phyloP scores from a whole-genome alignment of 2,113 vertebrate species.

The Zeus faber region DNA sequence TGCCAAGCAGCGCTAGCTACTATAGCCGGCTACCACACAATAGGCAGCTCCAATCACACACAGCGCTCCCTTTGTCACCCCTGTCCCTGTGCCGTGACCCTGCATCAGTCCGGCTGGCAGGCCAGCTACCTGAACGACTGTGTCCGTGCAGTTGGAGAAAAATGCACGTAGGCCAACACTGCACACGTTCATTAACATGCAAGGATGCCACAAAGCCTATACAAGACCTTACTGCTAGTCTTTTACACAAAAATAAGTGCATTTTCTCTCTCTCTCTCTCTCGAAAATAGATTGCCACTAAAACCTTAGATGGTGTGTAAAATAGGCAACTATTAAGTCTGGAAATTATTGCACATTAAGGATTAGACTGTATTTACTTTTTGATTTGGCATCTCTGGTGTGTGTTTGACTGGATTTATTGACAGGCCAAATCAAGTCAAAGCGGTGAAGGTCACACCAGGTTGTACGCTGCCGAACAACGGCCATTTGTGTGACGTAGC shows the following conservation, averaged over 20 bases:
- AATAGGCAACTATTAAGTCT: too few relatives aligned
- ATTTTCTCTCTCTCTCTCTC: too few relatives aligned
- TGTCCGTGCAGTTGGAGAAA: not conserved
- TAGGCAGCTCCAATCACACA: conserved; percentile 38
- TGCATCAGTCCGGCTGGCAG: conserved; percentile 10
- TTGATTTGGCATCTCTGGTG: too few relatives aligned
- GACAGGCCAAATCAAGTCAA: too few relatives aligned
- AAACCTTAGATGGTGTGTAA: too few relatives aligned
- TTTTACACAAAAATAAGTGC: too few relatives aligned
- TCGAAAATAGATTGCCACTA: too few relatives aligned
- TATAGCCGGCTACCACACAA: conserved; percentile 54
- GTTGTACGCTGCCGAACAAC: conserved; percentile 8
- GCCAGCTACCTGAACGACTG: not conserved
- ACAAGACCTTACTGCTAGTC: too few relatives aligned
- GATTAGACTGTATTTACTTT: too few relatives aligned
- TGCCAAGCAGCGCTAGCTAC: conserved; percentile 59
- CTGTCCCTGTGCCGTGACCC: conserved; percentile 16
- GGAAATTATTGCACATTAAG: too few relatives aligned
- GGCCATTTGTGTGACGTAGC: conserved; percentile 14
- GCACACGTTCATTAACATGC: not conserved
- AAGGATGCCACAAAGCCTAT: not conserved
- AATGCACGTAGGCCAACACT: too few relatives aligned
- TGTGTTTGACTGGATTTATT: too few relatives aligned
- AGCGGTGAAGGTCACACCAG: conserved; percentile 7
- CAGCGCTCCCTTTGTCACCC: conserved; percentile 50